phyloP scores from a whole-genome alignment of 1,140 invertebrate genomes.

The Drosophila dunni region DNA sequence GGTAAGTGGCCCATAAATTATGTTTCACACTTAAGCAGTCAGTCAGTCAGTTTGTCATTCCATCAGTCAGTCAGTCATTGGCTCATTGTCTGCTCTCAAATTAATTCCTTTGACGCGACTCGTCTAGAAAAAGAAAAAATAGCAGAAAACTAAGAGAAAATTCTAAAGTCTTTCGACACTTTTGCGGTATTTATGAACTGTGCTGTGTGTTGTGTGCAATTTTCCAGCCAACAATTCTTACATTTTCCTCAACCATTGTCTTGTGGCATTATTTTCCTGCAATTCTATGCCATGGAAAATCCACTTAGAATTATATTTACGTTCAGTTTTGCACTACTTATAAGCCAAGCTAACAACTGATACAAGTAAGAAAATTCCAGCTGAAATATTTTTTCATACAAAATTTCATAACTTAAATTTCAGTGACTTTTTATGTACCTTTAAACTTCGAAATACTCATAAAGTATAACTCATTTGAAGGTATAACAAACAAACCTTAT shows the following conservation, averaged over 20 bases:
- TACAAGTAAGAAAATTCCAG: neutral
- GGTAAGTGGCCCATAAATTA: conserved; percentile 59
- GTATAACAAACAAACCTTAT: conserved; percentile 8
- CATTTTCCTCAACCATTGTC: conserved; percentile 16
- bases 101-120: conserved; percentile 47
- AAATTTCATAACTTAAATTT: neutral
- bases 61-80: conserved; percentile 28
- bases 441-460: neutral
- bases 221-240: conserved; percentile 23
- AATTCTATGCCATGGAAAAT: conserved; percentile 13
- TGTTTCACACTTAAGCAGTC: conserved; percentile 24
- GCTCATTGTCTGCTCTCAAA: conserved; percentile 49
- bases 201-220: neutral
- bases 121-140: conserved; percentile 10
- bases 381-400: neutral
- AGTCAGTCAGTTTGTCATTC: conserved; percentile 2
- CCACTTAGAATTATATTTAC: conserved; percentile 4
- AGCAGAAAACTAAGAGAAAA: conserved; percentile 28
- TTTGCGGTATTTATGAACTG: conserved; percentile 39
- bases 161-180: conserved; percentile 37
- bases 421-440: neutral
- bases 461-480: conserved; percentile 2
- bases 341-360: neutral
- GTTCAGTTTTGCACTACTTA: neutral
- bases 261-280: conserved; percentile 14